Conservation (phyloP, 2,888 invertebrate genomes). For the Acanthococcus lagerstroemiae region DNA sequence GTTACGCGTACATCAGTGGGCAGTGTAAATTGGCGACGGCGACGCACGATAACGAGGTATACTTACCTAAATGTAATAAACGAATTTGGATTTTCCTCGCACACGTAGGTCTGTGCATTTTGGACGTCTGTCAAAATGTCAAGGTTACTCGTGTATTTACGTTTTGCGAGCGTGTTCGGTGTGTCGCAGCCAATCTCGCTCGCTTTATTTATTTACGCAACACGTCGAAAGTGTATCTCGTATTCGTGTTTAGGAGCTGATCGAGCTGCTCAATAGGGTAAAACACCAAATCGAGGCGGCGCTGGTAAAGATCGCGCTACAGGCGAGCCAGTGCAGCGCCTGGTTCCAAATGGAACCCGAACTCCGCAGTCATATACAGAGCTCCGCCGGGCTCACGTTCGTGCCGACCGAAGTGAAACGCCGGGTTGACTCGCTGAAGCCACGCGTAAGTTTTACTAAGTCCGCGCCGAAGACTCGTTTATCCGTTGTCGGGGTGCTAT, state of each 20-base stretch:
- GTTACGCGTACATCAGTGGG: slow-evolving; percentile 52
- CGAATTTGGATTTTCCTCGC: too few relatives aligned
- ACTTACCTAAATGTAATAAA: neutral
- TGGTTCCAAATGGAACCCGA: slow-evolving; percentile 56
- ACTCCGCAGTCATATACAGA: slow-evolving; percentile 54
- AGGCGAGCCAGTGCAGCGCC: slow-evolving; percentile 53
- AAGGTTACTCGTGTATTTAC: neutral
- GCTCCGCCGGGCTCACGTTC: slow-evolving; percentile 49
- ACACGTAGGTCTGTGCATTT: neutral
- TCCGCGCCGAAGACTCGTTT: too few relatives aligned
- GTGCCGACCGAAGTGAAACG: slow-evolving; percentile 40
- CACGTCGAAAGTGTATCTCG: neutral
- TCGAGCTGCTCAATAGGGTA: slow-evolving; percentile 11
- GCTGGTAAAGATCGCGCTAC: slow-evolving; percentile 14
- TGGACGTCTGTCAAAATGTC: neutral
- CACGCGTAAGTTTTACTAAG: slow-evolving; percentile 8
- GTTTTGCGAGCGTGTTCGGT: neutral
- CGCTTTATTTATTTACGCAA: neutral
- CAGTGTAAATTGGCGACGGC: slow-evolving; percentile 39
- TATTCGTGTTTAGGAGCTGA: slow-evolving; percentile 17
- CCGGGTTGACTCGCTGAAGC: slow-evolving; percentile 30
- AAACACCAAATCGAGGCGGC: slow-evolving; percentile 17
- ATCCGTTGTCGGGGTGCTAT: too few relatives aligned
- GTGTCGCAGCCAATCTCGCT: neutral
- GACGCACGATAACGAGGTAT: slow-evolving; percentile 41